Percentiles rank a stretch among this genome's conserved stretches.
Conservation (phyloP, 1,140 invertebrate genomes). For the Ephestia elutella region DNA sequence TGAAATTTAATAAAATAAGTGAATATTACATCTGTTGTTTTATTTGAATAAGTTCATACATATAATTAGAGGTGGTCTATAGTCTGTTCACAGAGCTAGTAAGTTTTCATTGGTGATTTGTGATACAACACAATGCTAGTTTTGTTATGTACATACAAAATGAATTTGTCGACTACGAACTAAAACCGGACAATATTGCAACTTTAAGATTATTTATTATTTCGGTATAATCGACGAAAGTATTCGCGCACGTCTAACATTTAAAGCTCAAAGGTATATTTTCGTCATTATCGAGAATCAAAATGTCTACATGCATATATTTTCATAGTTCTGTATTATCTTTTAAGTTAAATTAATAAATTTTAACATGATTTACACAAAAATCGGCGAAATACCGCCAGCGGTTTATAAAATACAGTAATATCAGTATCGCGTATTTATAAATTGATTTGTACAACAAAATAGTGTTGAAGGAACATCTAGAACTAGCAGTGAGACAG, state of each 20-base stretch:
- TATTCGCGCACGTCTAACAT: constrained; percentile 21
- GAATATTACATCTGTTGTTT: constrained; percentile 22
- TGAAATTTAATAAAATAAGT: constrained; percentile 11
- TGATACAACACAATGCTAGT: constrained; percentile 49
- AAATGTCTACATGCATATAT: constrained; percentile 24
- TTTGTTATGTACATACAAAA: constrained; percentile 44
- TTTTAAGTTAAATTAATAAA: constrained; percentile 12
- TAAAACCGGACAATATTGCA: constrained; percentile 23
- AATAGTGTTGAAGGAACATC: not conserved
- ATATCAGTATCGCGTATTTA: constrained; percentile 6
- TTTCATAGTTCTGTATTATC: constrained; percentile 11
- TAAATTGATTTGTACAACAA: constrained; percentile 16
- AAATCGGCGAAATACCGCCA: constrained; percentile 43
- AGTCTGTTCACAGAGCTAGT: constrained; percentile 51
- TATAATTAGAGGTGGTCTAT: constrained; percentile 51
- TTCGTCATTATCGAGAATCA: constrained; percentile 9
- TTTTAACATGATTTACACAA: constrained; percentile 23
- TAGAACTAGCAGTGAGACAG: constrained; percentile 17
- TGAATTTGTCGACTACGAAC: constrained; percentile 28
- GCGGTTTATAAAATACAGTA: constrained; percentile 29
- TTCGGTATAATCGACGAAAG: constrained; percentile 6
- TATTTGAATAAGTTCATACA: constrained; percentile 59
- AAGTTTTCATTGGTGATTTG: constrained; percentile 52
- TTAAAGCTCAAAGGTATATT: constrained; percentile 28
- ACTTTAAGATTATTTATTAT: constrained; percentile 15